Conservation (phyloP, 2,113 vertebrate genomes). For the Archocentrus centrarchus region DNA sequence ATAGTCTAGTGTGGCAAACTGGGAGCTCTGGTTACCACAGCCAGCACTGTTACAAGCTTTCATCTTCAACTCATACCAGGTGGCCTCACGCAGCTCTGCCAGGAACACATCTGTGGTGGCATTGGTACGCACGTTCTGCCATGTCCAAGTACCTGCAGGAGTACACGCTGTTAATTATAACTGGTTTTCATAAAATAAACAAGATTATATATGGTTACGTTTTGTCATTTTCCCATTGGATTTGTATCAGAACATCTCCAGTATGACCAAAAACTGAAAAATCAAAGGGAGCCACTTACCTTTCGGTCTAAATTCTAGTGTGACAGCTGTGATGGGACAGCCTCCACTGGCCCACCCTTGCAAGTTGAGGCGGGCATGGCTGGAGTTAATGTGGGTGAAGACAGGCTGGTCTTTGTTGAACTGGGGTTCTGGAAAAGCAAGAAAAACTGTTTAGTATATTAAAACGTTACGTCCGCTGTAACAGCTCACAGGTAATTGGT, state of each 20-base stretch:
- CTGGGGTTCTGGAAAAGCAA: slow-evolving; percentile 86
- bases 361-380: slow-evolving; percentile 94
- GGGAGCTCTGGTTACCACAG: slow-evolving; percentile 94
- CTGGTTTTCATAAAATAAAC: not conserved
- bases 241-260: not conserved
- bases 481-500: not conserved
- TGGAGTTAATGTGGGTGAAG: slow-evolving; percentile 98
- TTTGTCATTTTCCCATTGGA: not conserved
- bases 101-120: slow-evolving; percentile 92
- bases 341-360: slow-evolving; percentile 97
- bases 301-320: slow-evolving; percentile 94
- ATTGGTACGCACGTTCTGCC: slow-evolving; percentile 93
- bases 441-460: not conserved
- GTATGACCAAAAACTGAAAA: not conserved
- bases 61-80: slow-evolving; percentile 99
- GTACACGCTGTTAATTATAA: not conserved
- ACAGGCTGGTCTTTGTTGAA: slow-evolving; percentile 98
- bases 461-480: not conserved
- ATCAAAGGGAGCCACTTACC: slow-evolving; percentile 50
- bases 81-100: slow-evolving; percentile 94
- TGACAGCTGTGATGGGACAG: slow-evolving; percentile 92
- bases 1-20: slow-evolving; percentile 97
- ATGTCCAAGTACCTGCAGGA: slow-evolving; percentile 87
- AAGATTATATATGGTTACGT: not conserved
- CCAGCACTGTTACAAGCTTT: slow-evolving; percentile 98